Evolutionary conservation across 2,113 vertebrate species (phyloP), one percentile per base, ranked within the genome.

Genomic region (Odobenus rosmarus): DNA sequence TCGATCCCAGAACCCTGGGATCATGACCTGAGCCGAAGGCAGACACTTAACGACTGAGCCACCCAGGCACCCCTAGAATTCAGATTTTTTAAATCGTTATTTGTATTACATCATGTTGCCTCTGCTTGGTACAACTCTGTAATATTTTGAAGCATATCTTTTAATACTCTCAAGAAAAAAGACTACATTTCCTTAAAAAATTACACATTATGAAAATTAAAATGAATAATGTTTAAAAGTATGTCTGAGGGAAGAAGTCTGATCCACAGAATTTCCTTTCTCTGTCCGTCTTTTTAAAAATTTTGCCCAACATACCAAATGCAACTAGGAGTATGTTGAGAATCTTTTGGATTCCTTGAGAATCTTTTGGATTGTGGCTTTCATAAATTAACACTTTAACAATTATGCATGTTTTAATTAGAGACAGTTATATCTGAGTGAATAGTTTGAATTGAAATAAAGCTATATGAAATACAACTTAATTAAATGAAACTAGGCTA

Each of bases 321-420:
- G 33, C 61, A 92, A 77, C 1, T 19, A 79, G 53, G 46, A 15
- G 39, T 87, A 10, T 90, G 23, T 88, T 87, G 67, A 46, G 23
- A 88, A 31, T 67, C 36, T 64, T 87, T 64, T 83, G 46, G 26
- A 87, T 64, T 94, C 53, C 18, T 84, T 46, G 67, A 88, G 62
- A 74, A 88, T 36, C 31, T 95, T 74, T 95, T 95, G 88, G 72
- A 92, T 26, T 84, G 10, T 61, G 53, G 19, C 53, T 79, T 90
- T 95, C 14, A 82, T 85, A 90, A 77, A 88, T 87, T 92, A 87
- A 59, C 61, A 89, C 72, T 98, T 89, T 42, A 96, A 87, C 23
- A 97, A 82, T 74, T 86, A 36, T 86, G 72, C 82, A 92, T 96
- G 53, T 85, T 97, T 93, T 97, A 96, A 96, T 90, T 95, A 90